phyloP scores from a whole-genome alignment of 2,888 invertebrate genomes.

The Tetropium fuscum region DNA sequence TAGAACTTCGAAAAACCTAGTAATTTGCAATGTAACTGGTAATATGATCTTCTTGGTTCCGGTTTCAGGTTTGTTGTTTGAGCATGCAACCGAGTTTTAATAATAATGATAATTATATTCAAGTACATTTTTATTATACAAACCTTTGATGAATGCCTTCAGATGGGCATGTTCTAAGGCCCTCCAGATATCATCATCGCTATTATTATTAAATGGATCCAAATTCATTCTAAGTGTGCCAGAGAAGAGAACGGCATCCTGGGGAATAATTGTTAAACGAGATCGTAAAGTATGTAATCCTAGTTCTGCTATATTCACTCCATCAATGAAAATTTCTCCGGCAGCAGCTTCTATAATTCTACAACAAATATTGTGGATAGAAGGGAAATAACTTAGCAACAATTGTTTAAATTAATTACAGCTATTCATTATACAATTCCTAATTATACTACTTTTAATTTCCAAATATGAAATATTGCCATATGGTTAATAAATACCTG shows the following conservation, averaged over 20 bases:
- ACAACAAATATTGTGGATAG: slow-evolving; percentile 35
- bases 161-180: slow-evolving; percentile 92
- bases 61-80: no score
- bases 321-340: slow-evolving; percentile 88
- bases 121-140: slow-evolving; percentile 29
- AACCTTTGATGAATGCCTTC: slow-evolving; percentile 82
- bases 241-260: slow-evolving; percentile 96
- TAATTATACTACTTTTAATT: no score
- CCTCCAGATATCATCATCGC: slow-evolving; percentile 89
- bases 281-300: slow-evolving; percentile 89
- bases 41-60: no score
- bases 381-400: background rate
- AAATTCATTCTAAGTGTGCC: slow-evolving; percentile 92
- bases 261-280: slow-evolving; percentile 87
- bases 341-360: slow-evolving; percentile 88
- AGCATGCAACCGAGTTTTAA: no score
- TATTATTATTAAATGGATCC: slow-evolving; percentile 86
- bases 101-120: background rate
- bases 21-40: background rate
- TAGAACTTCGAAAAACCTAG: no score
- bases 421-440: background rate
- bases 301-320: slow-evolving; percentile 81
- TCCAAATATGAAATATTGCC: no score
- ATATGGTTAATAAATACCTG: slow-evolving; percentile 70
- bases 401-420: background rate